These are phyloP conservation scores for Panzeria rudis DNA, from an alignment of 2,888 invertebrate genomes.

Conservation along the genomic window DNA sequence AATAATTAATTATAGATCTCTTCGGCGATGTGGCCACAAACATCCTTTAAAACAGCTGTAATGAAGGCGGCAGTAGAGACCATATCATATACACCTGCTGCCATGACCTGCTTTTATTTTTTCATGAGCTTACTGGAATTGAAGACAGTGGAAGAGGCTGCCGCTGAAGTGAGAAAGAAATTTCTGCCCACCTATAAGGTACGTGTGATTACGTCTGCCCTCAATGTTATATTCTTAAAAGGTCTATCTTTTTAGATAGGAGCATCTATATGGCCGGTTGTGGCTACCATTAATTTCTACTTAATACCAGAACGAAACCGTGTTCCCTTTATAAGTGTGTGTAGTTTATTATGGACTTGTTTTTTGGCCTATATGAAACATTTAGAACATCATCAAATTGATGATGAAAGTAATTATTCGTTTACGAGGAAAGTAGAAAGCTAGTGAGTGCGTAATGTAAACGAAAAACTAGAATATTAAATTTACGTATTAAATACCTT, in stretches of 20 bases:
- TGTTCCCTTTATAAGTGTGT: conserved; percentile 89
- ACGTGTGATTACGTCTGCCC: conserved; percentile 1
- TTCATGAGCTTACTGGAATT: conserved; percentile 90
- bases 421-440: conserved; percentile 30
- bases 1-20: conserved; percentile 49
- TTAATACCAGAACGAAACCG: conserved; percentile 89
- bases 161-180: conserved; percentile 88
- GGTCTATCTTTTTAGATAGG: conserved; percentile 85
- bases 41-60: conserved; percentile 88
- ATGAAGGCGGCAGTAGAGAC: conserved; percentile 91
- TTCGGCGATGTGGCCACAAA: conserved; percentile 89
- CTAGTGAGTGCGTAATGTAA: neutral
- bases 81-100: conserved; percentile 89
- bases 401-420: conserved; percentile 70
- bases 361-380: conserved; percentile 92
- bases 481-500: neutral
- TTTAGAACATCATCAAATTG: conserved; percentile 83
- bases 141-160: conserved; percentile 86
- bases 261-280: conserved; percentile 88
- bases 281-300: conserved; percentile 90
- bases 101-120: conserved; percentile 91
- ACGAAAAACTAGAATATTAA: neutral
- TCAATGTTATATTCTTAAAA: neutral
- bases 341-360: conserved; percentile 90
- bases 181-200: conserved; percentile 89